Evolutionary conservation across 2,797 vertebrate genomes (phyloP).

Genomic region (Typhlichthys subterraneus): DNA sequence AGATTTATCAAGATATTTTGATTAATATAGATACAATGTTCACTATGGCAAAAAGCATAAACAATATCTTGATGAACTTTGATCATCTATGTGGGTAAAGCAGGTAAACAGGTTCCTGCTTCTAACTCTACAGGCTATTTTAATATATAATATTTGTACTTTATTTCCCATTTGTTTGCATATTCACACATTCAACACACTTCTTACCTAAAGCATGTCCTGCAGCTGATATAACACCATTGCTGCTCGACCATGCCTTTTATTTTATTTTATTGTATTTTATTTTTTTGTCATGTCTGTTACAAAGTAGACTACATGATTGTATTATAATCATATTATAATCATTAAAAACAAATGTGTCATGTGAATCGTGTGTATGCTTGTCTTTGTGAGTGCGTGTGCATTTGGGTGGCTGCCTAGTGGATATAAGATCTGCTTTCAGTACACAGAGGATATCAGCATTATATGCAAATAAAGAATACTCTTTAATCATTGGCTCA

Average conservation of each 20-base stretch:
- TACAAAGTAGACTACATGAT: neutral
- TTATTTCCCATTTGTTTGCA: no score
- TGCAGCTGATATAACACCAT: no score
- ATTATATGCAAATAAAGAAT: slow-evolving; percentile 18
- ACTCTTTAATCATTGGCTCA: slow-evolving; percentile 28
- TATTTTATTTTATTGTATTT: neutral
- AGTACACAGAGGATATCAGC: slow-evolving; percentile 15
- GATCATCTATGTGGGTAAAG: no score
- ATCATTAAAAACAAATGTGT: neutral
- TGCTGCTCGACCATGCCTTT: neutral
- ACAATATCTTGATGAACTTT: no score
- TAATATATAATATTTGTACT: no score
- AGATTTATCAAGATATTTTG: no score
- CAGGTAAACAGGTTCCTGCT: no score
- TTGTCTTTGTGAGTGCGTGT: neutral
- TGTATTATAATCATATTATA: neutral
- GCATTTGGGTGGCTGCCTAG: neutral
- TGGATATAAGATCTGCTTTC: neutral
- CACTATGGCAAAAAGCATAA: no score
- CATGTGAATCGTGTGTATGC: neutral
- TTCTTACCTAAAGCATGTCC: no score
- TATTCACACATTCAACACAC: no score
- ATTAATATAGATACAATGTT: no score
- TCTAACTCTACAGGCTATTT: no score
- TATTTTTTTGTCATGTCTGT: neutral